These are phyloP conservation scores for Sinocyclocheilus maitianheensis DNA, from an alignment of 2,113 vertebrate species.

Conservation along the genomic window DNA sequence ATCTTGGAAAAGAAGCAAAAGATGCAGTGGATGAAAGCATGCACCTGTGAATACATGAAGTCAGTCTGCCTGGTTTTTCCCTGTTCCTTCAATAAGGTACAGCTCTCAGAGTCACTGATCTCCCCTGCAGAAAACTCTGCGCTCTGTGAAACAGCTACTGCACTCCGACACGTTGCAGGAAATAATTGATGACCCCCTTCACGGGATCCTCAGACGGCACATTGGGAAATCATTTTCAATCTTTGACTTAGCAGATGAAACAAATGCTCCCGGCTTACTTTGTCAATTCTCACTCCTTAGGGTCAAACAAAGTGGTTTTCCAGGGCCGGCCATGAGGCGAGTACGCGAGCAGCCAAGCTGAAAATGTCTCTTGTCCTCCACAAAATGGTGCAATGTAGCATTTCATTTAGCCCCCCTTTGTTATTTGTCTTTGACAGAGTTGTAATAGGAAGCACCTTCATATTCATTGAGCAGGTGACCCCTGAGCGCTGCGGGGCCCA, in stretches of 20 bases:
- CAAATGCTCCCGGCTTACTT: constrained; percentile 80
- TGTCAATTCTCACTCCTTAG: constrained; percentile 83
- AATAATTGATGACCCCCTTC: constrained; percentile 83
- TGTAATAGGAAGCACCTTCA: constrained; percentile 77
- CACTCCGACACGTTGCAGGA: constrained; percentile 78
- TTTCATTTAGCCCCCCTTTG: constrained; percentile 79
- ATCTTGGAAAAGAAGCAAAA: background rate
- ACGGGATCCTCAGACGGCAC: constrained; percentile 76
- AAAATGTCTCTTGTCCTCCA: constrained; percentile 82
- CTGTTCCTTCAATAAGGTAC: constrained; percentile 38
- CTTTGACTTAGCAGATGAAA: constrained; percentile 82
- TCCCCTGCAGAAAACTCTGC: constrained; percentile 72
- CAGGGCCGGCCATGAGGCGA: constrained; percentile 74
- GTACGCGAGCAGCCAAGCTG: constrained; percentile 78
- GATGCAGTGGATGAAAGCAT: background rate
- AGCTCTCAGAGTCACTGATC: constrained; percentile 45
- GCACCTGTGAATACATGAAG: constrained; percentile 52
- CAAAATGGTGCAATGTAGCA: constrained; percentile 79
- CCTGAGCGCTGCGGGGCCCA: constrained; percentile 64
- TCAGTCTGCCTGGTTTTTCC: constrained; percentile 74
- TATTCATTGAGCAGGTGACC: constrained; percentile 78
- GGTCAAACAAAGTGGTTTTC: constrained; percentile 84
- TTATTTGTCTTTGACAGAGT: constrained; percentile 83
- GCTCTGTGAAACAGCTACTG: constrained; percentile 67
- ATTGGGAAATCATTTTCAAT: constrained; percentile 84